These are phyloP conservation scores for Drosophila saltans DNA, from an alignment of 1,140 invertebrate genomes.

Conservation along the genomic window DNA sequence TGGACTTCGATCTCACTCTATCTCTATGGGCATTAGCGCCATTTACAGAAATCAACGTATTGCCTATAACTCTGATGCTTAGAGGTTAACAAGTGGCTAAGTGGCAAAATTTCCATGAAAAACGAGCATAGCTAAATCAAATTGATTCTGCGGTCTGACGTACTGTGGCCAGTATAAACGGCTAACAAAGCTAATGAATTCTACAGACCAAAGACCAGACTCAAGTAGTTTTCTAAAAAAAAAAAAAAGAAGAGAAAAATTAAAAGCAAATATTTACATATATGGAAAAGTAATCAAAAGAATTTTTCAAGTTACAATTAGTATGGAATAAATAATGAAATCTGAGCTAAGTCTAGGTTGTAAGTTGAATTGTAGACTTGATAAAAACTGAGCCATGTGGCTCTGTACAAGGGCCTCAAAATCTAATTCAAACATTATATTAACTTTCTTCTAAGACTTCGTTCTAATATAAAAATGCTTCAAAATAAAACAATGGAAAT, in stretches of 20 bases:
- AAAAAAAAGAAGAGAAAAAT: too few relatives aligned
- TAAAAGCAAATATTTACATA: neutral
- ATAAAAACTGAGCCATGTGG: too few relatives aligned
- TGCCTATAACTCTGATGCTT: conserved; percentile 34
- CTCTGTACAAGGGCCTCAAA: too few relatives aligned
- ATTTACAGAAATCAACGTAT: conserved; percentile 61
- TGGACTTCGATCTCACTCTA: conserved; percentile 10
- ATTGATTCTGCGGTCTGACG: conserved; percentile 22
- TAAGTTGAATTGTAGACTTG: too few relatives aligned
- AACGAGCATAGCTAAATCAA: conserved; percentile 48
- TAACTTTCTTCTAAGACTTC: too few relatives aligned
- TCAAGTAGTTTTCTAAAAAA: conserved; percentile 14
- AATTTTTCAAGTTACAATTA: neutral
- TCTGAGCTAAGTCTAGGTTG: too few relatives aligned
- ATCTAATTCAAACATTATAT: too few relatives aligned
- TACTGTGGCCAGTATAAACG: neutral
- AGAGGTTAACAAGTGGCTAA: conserved; percentile 53
- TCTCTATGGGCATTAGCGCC: conserved; percentile 55
- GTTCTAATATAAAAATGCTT: too few relatives aligned
- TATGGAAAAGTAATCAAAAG: neutral
- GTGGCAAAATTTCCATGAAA: conserved; percentile 73
- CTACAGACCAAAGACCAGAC: conserved; percentile 17
- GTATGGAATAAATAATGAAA: too few relatives aligned
- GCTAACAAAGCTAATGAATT: conserved; percentile 12
- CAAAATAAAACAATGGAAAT: too few relatives aligned